Conservation (phyloP, 2,888 invertebrate species). For the Dolichopus griseipennis region DNA sequence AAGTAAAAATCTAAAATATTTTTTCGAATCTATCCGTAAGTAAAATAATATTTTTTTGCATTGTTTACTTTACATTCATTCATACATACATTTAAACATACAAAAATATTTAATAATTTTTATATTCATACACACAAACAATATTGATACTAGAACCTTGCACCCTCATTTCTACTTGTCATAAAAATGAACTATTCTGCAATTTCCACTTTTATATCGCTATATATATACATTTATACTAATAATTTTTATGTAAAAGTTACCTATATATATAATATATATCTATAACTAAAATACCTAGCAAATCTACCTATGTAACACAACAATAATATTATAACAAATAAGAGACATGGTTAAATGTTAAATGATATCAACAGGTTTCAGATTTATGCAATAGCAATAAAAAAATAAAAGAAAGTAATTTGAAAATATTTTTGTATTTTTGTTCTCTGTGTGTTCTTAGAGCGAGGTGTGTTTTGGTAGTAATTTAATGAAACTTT, state of each 20-base stretch:
- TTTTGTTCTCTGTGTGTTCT: background rate
- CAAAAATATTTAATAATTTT: no score
- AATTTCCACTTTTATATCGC: background rate
- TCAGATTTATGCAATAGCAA: constrained; percentile 6
- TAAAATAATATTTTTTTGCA: no score
- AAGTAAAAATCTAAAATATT: no score
- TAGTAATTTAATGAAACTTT: constrained; percentile 6
- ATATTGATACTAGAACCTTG: background rate
- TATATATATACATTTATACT: background rate
- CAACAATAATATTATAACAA: background rate
- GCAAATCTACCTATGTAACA: background rate
- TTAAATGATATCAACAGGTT: constrained; percentile 6
- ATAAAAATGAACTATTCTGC: constrained; percentile 1
- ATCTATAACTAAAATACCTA: constrained; percentile 1
- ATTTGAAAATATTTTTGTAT: background rate
- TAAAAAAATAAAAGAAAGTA: constrained; percentile 6
- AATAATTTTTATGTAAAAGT: no score
- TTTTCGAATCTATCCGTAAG: no score
- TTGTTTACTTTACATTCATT: no score
- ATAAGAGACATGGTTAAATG: background rate
- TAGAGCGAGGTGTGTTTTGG: background rate
- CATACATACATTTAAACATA: no score
- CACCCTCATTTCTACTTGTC: constrained; percentile 6
- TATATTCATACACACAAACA: no score
- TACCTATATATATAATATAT: background rate